A percentile compares a stretch with the other conserved stretches of the same genome.
These are phyloP conservation scores for Tenebrio molitor DNA, from an alignment of 1,140 invertebrate genomes.

Conservation along the genomic window DNA sequence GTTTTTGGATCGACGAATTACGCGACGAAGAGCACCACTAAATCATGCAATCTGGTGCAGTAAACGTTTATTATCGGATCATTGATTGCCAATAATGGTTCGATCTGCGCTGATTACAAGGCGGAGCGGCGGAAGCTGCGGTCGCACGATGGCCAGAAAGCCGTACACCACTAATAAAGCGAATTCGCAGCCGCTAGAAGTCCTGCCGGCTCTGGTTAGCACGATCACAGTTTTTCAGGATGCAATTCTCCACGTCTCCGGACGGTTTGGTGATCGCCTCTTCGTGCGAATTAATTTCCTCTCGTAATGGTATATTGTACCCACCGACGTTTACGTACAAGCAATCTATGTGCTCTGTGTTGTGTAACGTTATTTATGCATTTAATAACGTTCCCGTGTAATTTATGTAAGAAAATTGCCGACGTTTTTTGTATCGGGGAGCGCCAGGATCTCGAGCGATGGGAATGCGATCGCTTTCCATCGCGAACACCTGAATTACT, in stretches of 20 bases:
- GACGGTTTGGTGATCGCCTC: conserved; percentile 36
- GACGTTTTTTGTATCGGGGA: conserved; percentile 17
- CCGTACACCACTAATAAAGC: conserved; percentile 9
- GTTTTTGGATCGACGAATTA: conserved; percentile 14
- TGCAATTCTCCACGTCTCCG: conserved; percentile 33
- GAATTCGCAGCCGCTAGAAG: conserved; percentile 5
- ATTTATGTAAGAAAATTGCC: conserved; percentile 8
- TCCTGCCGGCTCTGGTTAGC: conserved; percentile 19
- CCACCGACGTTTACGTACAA: no score
- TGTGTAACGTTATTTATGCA: conserved; percentile 46
- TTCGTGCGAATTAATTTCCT: conserved; percentile 48
- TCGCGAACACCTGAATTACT: no score
- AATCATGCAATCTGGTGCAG: conserved; percentile 41
- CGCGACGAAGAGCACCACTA: conserved; percentile 1
- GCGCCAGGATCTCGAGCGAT: not conserved
- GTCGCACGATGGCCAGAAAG: conserved; percentile 47
- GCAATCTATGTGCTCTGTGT: conserved; percentile 44
- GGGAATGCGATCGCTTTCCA: no score
- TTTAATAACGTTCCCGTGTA: conserved; percentile 33
- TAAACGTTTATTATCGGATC: conserved; percentile 59
- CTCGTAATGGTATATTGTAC: conserved; percentile 17
- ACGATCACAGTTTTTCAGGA: conserved; percentile 41
- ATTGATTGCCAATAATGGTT: conserved; percentile 61
- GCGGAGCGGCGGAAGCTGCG: conserved; percentile 59
- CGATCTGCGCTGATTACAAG: conserved; percentile 61